A percentile compares a stretch with the other conserved stretches of the same genome.
Evolutionary conservation across 2,888 invertebrate species (phyloP).

Genomic region (Cantharis rufa): DNA sequence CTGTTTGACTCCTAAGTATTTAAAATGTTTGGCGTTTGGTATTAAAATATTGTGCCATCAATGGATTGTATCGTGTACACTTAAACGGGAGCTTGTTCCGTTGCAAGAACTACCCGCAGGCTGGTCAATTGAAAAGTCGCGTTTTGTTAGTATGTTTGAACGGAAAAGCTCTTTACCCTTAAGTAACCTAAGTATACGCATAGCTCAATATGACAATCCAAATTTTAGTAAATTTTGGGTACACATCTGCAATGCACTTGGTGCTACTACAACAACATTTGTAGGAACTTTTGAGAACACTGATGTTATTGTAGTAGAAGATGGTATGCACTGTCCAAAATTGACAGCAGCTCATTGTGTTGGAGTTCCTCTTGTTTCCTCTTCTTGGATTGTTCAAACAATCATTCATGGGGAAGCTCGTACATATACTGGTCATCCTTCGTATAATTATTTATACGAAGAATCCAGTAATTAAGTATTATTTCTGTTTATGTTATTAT

Average conservation of each 20-base stretch:
- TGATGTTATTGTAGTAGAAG: slow-evolving; percentile 65
- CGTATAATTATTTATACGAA: slow-evolving; percentile 16
- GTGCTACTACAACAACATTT: slow-evolving; percentile 9
- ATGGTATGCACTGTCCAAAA: slow-evolving; percentile 64
- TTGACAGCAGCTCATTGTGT: slow-evolving; percentile 60
- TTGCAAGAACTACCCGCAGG: slow-evolving; percentile 65
- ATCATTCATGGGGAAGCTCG: slow-evolving; percentile 63
- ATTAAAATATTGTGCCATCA: slow-evolving; percentile 68
- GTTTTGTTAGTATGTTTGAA: slow-evolving; percentile 54
- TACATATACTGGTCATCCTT: slow-evolving; percentile 20
- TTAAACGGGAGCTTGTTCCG: slow-evolving; percentile 52
- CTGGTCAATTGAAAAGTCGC: slow-evolving; percentile 60
- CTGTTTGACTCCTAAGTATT: slow-evolving; percentile 74
- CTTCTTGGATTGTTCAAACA: slow-evolving; percentile 72
- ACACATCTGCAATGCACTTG: slow-evolving; percentile 61
- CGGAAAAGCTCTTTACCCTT: slow-evolving; percentile 49
- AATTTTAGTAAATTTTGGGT: slow-evolving; percentile 66
- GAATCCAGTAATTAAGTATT: background rate
- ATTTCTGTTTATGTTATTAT: background rate
- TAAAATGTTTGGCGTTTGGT: slow-evolving; percentile 71
- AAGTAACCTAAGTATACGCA: slow-evolving; percentile 41
- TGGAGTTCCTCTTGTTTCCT: slow-evolving; percentile 68
- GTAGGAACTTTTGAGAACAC: slow-evolving; percentile 19
- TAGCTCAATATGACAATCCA: slow-evolving; percentile 52
- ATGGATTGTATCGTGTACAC: slow-evolving; percentile 72